These are phyloP conservation scores for Eudyptes chrysolophus DNA, from an alignment of 2,113 vertebrate genomes.

Conservation along the genomic window DNA sequence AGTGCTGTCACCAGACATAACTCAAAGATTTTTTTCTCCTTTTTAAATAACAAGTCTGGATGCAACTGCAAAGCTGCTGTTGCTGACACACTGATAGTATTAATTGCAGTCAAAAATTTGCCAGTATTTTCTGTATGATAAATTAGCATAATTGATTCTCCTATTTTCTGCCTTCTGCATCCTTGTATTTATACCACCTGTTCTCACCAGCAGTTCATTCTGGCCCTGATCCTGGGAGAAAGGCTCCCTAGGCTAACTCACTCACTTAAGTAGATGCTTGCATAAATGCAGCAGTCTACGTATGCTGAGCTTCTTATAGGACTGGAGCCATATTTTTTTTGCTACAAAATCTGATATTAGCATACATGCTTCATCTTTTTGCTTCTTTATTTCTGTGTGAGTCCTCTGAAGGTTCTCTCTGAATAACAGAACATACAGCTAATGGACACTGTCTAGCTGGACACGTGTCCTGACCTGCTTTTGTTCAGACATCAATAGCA, in stretches of 20 bases:
- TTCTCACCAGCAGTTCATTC: neutral
- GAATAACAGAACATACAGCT: neutral
- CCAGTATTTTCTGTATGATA: neutral
- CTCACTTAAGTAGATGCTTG: neutral
- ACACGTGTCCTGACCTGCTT: neutral
- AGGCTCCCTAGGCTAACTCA: neutral
- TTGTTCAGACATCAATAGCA: neutral
- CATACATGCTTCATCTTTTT: neutral
- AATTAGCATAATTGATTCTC: neutral
- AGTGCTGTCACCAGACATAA: neutral
- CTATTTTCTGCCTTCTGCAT: neutral
- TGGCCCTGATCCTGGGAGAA: neutral
- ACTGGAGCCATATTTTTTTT: neutral
- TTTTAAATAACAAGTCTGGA: neutral
- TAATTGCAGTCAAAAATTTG: conserved; percentile 13
- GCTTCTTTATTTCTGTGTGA: neutral
- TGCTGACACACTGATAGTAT: neutral
- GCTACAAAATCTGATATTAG: neutral
- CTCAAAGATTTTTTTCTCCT: neutral
- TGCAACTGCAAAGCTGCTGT: neutral
- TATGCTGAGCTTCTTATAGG: neutral
- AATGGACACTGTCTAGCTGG: neutral
- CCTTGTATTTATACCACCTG: neutral
- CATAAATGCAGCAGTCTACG: neutral
- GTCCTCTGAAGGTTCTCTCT: neutral